phyloP scores from a whole-genome alignment of 2,888 invertebrate genomes.

The Zhuqinia jingwanae region DNA sequence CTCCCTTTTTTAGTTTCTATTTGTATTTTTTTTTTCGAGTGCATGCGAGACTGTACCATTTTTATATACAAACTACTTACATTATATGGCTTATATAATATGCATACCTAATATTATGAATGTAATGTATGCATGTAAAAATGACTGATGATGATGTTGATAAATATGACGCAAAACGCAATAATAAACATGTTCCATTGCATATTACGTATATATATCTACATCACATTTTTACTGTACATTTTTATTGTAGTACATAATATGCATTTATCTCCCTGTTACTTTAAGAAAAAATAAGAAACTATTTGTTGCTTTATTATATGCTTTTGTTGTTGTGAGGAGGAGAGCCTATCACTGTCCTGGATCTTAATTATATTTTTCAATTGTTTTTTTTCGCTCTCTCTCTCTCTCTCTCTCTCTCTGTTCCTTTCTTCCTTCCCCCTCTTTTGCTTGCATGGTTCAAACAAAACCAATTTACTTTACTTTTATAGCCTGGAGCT shows the following conservation, averaged over 20 bases:
- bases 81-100: neutral
- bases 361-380: constrained; percentile 74
- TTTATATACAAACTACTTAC: neutral
- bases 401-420: neutral
- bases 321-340: constrained; percentile 49
- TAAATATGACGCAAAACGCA: constrained; percentile 43
- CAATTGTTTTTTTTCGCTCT: constrained; percentile 64
- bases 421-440: neutral
- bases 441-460: neutral
- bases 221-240: neutral
- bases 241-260: neutral
- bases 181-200: constrained; percentile 63
- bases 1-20: neutral
- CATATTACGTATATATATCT: neutral
- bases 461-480: constrained; percentile 63
- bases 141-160: constrained; percentile 62
- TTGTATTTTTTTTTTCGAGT: neutral
- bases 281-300: constrained; percentile 17
- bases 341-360: constrained; percentile 53
- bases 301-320: constrained; percentile 71
- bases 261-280: too few species aligned
- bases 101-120: constrained; percentile 25
- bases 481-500: constrained; percentile 42
- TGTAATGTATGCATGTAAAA: constrained; percentile 46
- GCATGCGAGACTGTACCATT: constrained; percentile 8